Base-by-base conservation (phyloP, 2,797 vertebrate species). In the Megaceryle alcyon region DNA sequence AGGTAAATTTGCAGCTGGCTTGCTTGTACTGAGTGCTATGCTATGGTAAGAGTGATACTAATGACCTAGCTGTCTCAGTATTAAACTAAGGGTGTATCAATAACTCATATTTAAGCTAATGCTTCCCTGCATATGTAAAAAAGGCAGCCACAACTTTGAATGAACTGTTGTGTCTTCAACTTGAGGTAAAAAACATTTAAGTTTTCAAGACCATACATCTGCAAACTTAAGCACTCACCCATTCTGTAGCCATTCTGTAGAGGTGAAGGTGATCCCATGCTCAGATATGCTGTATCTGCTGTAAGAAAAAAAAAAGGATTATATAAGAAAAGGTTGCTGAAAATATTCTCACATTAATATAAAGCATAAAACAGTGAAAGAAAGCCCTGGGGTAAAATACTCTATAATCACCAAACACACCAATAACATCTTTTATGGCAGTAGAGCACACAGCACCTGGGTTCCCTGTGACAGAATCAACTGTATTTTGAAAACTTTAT, bases 141-240 rank as follows among this genome's bases (percentile, higher is more conserved):
- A 15, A 14, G 73, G 15, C 75, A 80, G 21, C 16, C 68, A 91
- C 60, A 76, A 33, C 56, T 77, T 2, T 12, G 60, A 82, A 85
- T 18, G 41, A 94, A 82, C 44, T 39, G 19, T 48, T n/a, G 10
- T 33, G 13, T 51, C 61, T 64, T 59, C 26, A 86, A 1, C 3
- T 6, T 29, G 25, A 57, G 13, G 31, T 60, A 12, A 16, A 83
- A 88, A 48, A 35, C 7, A 51, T 46, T 80, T 80, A 54, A 26
- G 39, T 35, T 61, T 86, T 17, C 65, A 65, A 90, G 63, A 68
- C 7, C n/a, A 4, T 8, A 82, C 21, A 6, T 54, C 49, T 37
- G 53, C 54, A 82, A 56, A 91, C 82, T 84, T 78, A 92, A 85
- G 56, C 75, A 91, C 90, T 88, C 82, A 91, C 66, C 86, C 28